Conservation (phyloP, 2,888 invertebrate species). For the Orthosia incerta region DNA sequence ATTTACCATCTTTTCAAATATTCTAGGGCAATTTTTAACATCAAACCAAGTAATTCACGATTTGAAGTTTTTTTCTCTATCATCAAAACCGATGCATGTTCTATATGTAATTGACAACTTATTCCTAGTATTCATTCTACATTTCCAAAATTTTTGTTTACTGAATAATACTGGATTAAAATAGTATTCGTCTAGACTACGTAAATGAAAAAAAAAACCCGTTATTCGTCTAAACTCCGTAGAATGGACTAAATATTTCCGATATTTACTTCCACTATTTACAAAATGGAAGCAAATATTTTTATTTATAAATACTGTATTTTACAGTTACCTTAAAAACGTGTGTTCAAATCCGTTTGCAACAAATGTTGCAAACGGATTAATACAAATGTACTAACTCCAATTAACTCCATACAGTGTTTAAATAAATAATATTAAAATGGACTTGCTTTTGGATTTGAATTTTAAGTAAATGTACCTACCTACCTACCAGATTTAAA, state of each 20-base stretch:
- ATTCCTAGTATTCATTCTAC: neutral
- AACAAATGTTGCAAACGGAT: no score
- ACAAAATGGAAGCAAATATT: conserved; percentile 15
- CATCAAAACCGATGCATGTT: neutral
- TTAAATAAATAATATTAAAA: conserved; percentile 11
- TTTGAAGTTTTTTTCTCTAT: neutral
- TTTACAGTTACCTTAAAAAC: conserved; percentile 18
- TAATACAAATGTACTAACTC: conserved; percentile 10
- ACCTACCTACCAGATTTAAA: neutral
- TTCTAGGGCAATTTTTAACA: neutral
- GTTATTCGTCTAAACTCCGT: neutral
- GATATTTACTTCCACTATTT: conserved; percentile 34
- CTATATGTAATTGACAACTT: neutral
- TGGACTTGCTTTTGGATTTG: neutral
- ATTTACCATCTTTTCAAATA: neutral
- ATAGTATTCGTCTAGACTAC: neutral
- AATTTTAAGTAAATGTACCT: neutral
- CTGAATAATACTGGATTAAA: neutral
- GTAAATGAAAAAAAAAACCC: conserved; percentile 8
- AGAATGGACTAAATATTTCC: conserved; percentile 23
- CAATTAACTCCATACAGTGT: conserved; percentile 4
- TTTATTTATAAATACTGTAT: conserved; percentile 34
- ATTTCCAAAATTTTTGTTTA: neutral
- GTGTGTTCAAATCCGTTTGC: neutral
- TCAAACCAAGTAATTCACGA: neutral